Evolutionary conservation across 1,140 invertebrate species (phyloP), one percentile per base, ranked within the genome.

Genomic region (Heliothis virescens): DNA sequence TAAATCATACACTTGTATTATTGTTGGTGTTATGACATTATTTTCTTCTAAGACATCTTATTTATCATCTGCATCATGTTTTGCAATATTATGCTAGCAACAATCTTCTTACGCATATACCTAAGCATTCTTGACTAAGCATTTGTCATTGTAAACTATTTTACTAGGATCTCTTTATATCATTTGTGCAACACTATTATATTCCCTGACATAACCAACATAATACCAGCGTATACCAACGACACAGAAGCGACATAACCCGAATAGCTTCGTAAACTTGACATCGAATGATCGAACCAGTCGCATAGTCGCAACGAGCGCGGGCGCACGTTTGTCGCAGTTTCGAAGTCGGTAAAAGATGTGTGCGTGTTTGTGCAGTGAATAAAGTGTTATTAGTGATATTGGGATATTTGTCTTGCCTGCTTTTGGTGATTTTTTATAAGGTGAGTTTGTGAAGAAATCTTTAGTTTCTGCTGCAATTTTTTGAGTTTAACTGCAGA

Each of bases 191-290:
- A 67, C 48, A 16, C 63, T 41, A 41, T 67, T 67, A 67, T 67
- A 67, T 29, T 71, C 15, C 67, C 67, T 71, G 67, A 71, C 67
- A 52, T 71, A 71, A 71, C 67, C 67, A 29, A 29, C 67, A 71
- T 71, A 71, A 71, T 52, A 15, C 59, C 21, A 62, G 34, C 34
- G 21, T 62, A 52, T 26, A 15, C 67, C 21, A 13, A 16, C 63
- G 63, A 67, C 67, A 71, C 15, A 29, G 67, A 50, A 53, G 48
- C 72, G 72, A 74, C 53, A 48, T 55, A 48, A 60, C 34, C 74
- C 59, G 74, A 76, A 76, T 76, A 76, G 34, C 59, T 48, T 29
- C 59, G 74, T 74, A 74, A 76, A 76, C 74, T 76, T 76, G 74
- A 76, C 74, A 76, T 76, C 74, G 13, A 65, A 62, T 48, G 60